These are phyloP conservation scores for Pedionomus torquatus DNA, from an alignment of 2,113 vertebrate genomes.

Conservation along the genomic window DNA sequence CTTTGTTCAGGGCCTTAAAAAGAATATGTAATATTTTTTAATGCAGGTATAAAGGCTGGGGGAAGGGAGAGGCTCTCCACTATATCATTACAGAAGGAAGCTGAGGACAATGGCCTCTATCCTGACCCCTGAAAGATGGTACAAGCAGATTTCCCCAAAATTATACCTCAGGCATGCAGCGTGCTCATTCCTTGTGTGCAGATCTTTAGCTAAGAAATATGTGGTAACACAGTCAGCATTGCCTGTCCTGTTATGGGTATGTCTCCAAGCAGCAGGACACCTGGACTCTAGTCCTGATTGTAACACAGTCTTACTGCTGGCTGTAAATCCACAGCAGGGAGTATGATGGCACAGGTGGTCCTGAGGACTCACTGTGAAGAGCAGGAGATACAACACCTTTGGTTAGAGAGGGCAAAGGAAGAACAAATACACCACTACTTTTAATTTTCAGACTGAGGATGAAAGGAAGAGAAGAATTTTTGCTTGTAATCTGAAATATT, in stretches of 20 bases:
- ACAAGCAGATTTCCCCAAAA: background rate
- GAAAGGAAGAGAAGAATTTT: background rate
- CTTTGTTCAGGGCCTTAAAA: background rate
- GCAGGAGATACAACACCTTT: background rate
- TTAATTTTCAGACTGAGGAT: background rate
- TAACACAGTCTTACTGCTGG: background rate
- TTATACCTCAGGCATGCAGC: background rate
- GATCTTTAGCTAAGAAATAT: background rate
- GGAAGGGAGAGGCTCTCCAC: background rate
- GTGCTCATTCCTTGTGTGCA: background rate
- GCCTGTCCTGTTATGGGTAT: background rate
- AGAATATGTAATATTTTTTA: background rate
- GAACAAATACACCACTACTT: background rate
- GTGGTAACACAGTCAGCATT: background rate
- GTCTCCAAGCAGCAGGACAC: background rate
- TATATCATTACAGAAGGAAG: rapidly evolving
- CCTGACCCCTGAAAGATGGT: background rate
- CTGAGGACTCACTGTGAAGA: background rate
- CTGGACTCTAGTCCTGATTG: background rate
- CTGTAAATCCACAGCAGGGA: background rate
- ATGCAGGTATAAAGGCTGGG: background rate
- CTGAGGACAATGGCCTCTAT: background rate
- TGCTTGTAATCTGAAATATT: background rate
- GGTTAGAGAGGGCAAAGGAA: background rate
- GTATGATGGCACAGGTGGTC: background rate